Conservation (phyloP, 2,797 vertebrate genomes). For the Gadopsis bispinosus region DNA sequence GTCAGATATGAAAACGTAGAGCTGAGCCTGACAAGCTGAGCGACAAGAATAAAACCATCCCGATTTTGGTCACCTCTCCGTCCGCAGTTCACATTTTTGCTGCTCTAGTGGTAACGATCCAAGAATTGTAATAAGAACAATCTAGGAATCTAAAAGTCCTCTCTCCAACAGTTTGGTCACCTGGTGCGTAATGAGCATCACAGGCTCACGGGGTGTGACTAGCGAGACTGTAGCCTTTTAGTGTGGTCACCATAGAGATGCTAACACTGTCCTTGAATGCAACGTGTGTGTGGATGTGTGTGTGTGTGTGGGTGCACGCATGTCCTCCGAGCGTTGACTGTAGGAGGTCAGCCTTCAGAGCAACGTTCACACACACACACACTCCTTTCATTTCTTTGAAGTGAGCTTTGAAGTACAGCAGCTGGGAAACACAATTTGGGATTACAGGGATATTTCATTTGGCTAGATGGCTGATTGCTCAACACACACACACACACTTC, state of each 20-base stretch:
- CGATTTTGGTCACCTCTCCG: not conserved
- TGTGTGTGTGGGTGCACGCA: not conserved
- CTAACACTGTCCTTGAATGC: not conserved
- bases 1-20: not conserved
- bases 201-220: no score
- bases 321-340: not conserved
- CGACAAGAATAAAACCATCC: no score
- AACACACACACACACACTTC: slow-evolving; percentile 22
- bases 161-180: not conserved
- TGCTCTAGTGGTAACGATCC: not conserved
- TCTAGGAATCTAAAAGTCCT: no score
- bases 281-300: not conserved
- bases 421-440: slow-evolving; percentile 36
- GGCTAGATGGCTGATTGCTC: not conserved
- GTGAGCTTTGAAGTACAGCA: slow-evolving; percentile 50
- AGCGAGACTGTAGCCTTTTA: not conserved
- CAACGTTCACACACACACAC: slow-evolving; percentile 34
- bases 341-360: slow-evolving; percentile 48
- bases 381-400: slow-evolving; percentile 37
- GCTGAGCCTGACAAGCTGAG: not conserved
- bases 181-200: not conserved
- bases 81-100: not conserved
- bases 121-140: no score
- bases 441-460: slow-evolving; percentile 34
- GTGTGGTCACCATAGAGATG: not conserved